Evolutionary conservation across 2,797 vertebrate species (phyloP).

Genomic region (Dendrocincla fuliginosa): DNA sequence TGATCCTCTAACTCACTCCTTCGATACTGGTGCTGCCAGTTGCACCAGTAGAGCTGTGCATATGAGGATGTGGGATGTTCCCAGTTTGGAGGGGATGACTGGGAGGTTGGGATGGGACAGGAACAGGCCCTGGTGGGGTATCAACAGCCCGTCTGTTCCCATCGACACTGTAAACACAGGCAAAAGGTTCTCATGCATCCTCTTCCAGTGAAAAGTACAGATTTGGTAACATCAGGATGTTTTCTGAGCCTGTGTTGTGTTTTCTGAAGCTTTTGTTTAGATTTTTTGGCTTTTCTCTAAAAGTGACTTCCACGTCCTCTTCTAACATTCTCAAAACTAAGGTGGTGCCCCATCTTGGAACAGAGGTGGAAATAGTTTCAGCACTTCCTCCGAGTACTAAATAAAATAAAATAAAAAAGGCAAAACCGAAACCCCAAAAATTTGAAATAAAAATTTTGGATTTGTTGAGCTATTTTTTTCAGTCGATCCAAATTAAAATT

Average conservation of each 20-base stretch:
- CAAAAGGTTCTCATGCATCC: neutral
- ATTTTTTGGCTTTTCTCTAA: neutral
- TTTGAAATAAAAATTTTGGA: neutral
- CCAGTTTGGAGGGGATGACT: neutral
- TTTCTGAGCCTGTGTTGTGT: neutral
- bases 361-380: neutral
- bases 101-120: neutral
- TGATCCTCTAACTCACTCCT: neutral
- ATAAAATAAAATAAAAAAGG: neutral
- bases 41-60: neutral
- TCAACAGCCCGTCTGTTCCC: neutral
- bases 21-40: neutral
- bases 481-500: neutral
- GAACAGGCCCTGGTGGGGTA: neutral
- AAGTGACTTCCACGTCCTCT: neutral
- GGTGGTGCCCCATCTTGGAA: neutral
- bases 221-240: neutral
- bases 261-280: conserved; percentile 11
- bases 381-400: neutral
- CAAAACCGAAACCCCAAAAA: neutral
- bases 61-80: neutral
- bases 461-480: neutral
- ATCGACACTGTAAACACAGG: neutral
- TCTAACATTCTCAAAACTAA: neutral
- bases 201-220: neutral